Evolutionary conservation across 2,797 vertebrate genomes (phyloP).

Genomic region (Sebastes nivosus): DNA sequence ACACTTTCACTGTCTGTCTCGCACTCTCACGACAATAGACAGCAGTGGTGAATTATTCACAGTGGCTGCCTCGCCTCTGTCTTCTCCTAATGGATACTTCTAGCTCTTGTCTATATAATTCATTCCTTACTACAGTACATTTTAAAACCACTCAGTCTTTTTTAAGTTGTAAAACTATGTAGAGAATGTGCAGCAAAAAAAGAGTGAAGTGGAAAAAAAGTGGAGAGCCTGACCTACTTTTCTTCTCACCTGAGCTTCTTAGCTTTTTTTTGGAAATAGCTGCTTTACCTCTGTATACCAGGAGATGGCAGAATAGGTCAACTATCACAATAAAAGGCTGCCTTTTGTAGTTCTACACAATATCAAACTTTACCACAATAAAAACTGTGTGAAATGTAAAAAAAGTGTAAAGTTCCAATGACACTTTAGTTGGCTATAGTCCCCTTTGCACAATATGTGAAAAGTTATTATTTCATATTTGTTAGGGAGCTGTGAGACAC

Average conservation of each 20-base stretch:
- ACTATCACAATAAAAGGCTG: neutral
- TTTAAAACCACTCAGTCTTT: neutral
- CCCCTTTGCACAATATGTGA: neutral
- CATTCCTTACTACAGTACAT: neutral
- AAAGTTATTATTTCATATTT: neutral
- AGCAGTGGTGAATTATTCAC: constrained; percentile 16
- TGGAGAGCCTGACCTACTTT: constrained; percentile 23
- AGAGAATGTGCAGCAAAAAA: neutral
- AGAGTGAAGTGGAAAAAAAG: neutral
- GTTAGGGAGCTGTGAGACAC: neutral
- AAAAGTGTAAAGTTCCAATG: neutral
- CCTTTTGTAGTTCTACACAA: neutral
- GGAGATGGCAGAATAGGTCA: constrained; percentile 38
- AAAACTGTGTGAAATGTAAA: neutral
- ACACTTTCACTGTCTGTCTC: constrained; percentile 4
- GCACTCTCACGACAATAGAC: constrained; percentile 15
- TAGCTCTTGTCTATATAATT: neutral
- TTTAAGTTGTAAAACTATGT: neutral
- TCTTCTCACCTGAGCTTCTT: constrained; percentile 1
- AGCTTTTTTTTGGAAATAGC: neutral
- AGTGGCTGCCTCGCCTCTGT: neutral
- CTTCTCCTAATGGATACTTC: neutral
- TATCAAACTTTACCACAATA: neutral
- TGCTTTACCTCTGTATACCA: constrained; percentile 32
- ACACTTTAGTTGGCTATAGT: neutral